phyloP scores from a whole-genome alignment of 2,113 vertebrate genomes.

The Arothron firmamentum region DNA sequence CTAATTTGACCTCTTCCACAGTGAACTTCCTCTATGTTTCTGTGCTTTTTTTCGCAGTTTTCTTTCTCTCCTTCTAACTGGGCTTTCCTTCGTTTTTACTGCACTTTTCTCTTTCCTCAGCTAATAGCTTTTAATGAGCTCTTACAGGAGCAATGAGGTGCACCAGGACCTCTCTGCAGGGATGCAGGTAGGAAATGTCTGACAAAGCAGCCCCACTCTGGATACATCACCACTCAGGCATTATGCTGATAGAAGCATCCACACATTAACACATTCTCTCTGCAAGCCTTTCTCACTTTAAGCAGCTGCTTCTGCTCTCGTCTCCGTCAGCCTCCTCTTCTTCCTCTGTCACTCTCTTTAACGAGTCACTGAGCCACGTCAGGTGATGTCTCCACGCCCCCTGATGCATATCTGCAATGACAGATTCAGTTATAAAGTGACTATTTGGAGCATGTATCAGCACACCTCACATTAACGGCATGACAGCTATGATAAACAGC shows the following conservation, averaged over 20 bases:
- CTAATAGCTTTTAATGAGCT: conserved; percentile 57
- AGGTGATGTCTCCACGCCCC: conserved; percentile 73
- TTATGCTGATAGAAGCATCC: conserved; percentile 26
- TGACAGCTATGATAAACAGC: too few species aligned
- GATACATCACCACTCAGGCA: conserved; percentile 22
- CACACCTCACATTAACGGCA: neutral
- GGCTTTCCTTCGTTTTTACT: conserved; percentile 27
- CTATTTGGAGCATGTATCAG: conserved; percentile 6
- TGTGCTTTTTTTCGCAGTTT: conserved; percentile 3
- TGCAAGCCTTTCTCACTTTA: conserved; percentile 22
- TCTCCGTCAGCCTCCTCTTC: conserved; percentile 38
- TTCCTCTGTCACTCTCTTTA: conserved; percentile 75
- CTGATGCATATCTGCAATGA: conserved; percentile 74
- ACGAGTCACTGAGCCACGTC: conserved; percentile 71
- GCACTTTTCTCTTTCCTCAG: conserved; percentile 21
- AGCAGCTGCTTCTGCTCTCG: conserved; percentile 44
- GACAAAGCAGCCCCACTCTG: conserved; percentile 48
- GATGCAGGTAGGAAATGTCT: conserved; percentile 49
- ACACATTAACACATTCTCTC: conserved; percentile 36
- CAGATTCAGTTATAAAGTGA: conserved; percentile 17
- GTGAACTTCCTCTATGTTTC: conserved; percentile 2
- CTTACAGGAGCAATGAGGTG: conserved; percentile 38
- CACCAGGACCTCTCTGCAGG: conserved; percentile 43
- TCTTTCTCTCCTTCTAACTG: conserved; percentile 14
- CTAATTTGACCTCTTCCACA: neutral